phyloP scores from a whole-genome alignment of 1,140 invertebrate genomes.

The Procambarus clarkii region DNA sequence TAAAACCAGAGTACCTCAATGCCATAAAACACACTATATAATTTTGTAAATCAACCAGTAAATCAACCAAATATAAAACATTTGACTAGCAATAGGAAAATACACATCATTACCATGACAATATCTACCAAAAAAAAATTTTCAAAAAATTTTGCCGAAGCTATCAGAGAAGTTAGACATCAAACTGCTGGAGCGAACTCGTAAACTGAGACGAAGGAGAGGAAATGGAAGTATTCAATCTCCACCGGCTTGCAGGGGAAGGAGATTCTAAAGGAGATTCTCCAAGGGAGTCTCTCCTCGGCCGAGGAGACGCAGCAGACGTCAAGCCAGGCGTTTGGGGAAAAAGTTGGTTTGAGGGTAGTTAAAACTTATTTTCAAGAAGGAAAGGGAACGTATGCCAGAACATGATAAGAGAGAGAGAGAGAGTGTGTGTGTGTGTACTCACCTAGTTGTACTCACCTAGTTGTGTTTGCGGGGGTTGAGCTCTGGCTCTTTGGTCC shows the following conservation, averaged over 20 bases:
- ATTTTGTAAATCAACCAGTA: no score
- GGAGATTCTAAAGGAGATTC: no score
- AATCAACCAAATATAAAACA: no score
- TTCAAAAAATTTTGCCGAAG: background rate
- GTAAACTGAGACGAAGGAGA: background rate
- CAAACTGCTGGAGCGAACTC: background rate
- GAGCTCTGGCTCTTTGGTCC: no score
- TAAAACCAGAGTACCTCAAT: no score
- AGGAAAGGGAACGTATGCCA: background rate
- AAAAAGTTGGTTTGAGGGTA: background rate
- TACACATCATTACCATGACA: no score
- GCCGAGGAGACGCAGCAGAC: background rate
- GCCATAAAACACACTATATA: no score
- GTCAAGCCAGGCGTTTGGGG: background rate
- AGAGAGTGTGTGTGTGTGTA: no score
- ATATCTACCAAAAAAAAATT: no score
- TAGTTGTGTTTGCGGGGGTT: no score
- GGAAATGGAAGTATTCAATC: slow-evolving; percentile 1
- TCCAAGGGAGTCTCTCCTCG: background rate
- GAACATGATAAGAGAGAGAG: background rate
- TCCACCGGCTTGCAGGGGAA: background rate
- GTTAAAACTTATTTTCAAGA: slow-evolving; percentile 1
- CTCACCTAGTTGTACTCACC: no score
- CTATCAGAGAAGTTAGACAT: background rate
- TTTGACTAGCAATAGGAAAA: no score